Percentiles rank a stretch among this genome's conserved stretches.
Conservation (phyloP, 2,797 vertebrate species). For the Malurus splendens region DNA sequence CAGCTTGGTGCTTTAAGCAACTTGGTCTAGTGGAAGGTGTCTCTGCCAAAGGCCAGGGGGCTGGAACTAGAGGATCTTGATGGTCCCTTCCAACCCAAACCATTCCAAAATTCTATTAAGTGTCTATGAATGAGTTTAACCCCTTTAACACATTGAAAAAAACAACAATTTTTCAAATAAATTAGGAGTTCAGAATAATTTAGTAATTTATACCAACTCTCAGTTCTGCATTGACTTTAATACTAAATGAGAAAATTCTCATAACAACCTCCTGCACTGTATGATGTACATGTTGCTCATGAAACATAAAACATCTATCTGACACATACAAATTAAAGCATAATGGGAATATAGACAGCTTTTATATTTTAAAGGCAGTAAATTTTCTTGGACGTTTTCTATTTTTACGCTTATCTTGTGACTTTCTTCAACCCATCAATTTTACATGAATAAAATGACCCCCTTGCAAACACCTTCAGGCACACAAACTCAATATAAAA, state of each 20-base stretch:
- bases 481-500: conserved; percentile 4
- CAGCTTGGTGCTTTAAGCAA: background rate
- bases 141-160: background rate
- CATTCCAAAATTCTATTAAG: background rate
- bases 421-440: conserved; percentile 9
- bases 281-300: background rate
- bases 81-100: background rate
- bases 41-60: accelerated
- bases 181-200: background rate
- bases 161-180: background rate
- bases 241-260: conserved; percentile 38
- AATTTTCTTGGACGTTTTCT: conserved; percentile 1
- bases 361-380: conserved; percentile 16
- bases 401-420: conserved; percentile 2
- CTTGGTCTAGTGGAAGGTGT: background rate
- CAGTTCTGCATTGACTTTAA: background rate
- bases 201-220: background rate
- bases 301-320: conserved; percentile 5
- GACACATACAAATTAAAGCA: conserved; percentile 19
- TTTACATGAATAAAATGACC: background rate
- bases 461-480: background rate
- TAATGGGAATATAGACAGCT: background rate
- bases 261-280: background rate
- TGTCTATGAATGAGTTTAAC: background rate
- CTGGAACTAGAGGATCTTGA: background rate